Percentiles rank a stretch among this genome's conserved stretches.
phyloP scores from a whole-genome alignment of 2,113 vertebrate species.

The Acrocephalus kingi region DNA sequence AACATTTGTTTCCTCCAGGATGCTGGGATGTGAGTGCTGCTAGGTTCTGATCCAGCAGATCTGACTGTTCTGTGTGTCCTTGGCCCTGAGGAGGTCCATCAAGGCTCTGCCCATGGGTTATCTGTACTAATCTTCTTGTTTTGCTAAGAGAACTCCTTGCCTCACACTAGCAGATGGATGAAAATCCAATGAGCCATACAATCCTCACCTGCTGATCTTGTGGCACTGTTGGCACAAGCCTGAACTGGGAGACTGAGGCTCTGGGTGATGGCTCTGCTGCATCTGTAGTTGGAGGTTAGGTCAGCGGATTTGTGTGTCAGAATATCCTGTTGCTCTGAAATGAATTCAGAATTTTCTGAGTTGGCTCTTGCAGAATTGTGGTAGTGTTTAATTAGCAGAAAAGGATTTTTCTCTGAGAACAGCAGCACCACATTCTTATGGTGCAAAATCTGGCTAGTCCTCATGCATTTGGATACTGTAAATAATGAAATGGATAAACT shows the following conservation, averaged over 20 bases:
- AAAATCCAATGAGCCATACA: neutral
- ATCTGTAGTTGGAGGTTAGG: fast-evolving
- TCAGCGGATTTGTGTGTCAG: neutral
- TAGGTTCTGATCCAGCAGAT: neutral
- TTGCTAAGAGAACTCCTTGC: neutral
- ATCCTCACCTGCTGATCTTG: neutral
- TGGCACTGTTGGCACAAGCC: neutral
- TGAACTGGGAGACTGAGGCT: neutral
- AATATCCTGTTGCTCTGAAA: neutral
- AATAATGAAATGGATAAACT: neutral
- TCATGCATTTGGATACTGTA: neutral
- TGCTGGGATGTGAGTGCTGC: neutral
- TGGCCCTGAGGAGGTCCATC: neutral
- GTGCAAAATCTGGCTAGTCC: neutral
- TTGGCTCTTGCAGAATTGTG: neutral
- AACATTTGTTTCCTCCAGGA: neutral
- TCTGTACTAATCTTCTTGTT: neutral
- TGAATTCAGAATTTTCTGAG: neutral
- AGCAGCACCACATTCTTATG: neutral
- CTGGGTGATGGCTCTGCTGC: fast-evolving
- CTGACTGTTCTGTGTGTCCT: neutral
- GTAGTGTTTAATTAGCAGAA: neutral
- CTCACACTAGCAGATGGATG: neutral
- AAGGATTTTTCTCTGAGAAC: neutral
- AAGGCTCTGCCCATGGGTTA: neutral